Conservation (phyloP, 2,888 invertebrate genomes). For the Fragum sueziense region DNA sequence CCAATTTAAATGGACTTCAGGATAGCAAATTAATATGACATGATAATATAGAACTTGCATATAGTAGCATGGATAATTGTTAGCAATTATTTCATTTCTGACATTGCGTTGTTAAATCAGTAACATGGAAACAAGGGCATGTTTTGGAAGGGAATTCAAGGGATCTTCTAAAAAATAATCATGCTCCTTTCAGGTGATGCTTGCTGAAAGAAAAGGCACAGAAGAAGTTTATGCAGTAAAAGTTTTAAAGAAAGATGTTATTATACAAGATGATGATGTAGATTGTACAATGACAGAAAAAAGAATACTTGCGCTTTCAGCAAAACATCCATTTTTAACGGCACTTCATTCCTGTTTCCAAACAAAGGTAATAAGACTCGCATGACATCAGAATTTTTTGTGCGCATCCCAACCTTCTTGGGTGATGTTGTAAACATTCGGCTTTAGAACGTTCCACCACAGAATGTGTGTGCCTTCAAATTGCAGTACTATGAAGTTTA, state of each 20-base stretch:
- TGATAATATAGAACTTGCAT: too few species aligned
- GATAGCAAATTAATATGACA: too few species aligned
- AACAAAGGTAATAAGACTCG: slow-evolving; percentile 92
- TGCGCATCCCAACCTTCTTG: too few species aligned
- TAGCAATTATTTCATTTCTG: slow-evolving; percentile 2
- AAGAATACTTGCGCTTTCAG: slow-evolving; percentile 97
- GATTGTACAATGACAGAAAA: slow-evolving; percentile 99
- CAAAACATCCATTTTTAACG: slow-evolving; percentile 98
- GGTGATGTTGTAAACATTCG: too few species aligned
- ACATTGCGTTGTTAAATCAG: background rate
- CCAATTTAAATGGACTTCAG: too few species aligned
- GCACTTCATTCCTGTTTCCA: slow-evolving; percentile 99
- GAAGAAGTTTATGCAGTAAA: slow-evolving; percentile 90
- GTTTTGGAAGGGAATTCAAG: too few species aligned
- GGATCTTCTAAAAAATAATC: too few species aligned
- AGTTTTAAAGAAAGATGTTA: slow-evolving; percentile 98
- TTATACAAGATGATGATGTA: slow-evolving; percentile 99
- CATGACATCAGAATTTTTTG: too few species aligned
- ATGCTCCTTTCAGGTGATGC: slow-evolving; percentile 91
- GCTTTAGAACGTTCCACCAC: too few species aligned
- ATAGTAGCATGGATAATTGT: too few species aligned
- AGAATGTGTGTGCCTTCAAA: too few species aligned
- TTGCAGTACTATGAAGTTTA: too few species aligned
- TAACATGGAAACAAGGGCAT: background rate
- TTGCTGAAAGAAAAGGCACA: slow-evolving; percentile 95